phyloP scores from a whole-genome alignment of 2,113 vertebrate genomes.

The Colius striatus region DNA sequence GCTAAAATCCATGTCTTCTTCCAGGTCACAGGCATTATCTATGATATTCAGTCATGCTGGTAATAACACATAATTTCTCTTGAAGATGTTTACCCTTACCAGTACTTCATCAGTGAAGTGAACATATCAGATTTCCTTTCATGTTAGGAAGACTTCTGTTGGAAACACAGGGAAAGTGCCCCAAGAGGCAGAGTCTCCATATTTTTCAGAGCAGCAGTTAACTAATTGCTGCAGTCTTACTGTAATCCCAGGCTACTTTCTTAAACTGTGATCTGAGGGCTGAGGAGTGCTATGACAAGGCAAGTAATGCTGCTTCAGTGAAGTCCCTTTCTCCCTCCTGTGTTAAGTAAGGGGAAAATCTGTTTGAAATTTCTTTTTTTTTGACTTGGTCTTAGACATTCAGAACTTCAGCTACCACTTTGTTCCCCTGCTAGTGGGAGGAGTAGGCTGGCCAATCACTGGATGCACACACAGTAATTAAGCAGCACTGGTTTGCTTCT shows the following conservation, averaged over 20 bases:
- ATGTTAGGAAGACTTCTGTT: background rate
- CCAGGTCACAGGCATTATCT: background rate
- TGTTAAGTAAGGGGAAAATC: background rate
- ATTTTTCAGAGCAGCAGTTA: background rate
- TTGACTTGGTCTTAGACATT: no score
- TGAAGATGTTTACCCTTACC: background rate
- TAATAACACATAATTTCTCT: background rate
- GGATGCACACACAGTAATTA: accelerated
- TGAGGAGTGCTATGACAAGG: background rate
- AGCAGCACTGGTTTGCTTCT: background rate
- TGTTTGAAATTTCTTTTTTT: accelerated
- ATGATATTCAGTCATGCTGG: background rate
- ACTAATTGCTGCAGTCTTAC: background rate
- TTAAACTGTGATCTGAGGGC: background rate
- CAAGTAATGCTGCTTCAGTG: background rate
- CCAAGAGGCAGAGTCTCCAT: background rate
- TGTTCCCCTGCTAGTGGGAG: background rate
- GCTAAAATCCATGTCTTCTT: background rate
- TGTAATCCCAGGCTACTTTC: background rate
- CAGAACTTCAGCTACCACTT: no score
- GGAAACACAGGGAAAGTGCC: background rate
- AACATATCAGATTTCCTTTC: background rate
- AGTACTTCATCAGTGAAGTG: background rate
- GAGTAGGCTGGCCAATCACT: background rate
- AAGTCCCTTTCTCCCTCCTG: background rate